A percentile compares a stretch with the other conserved stretches of the same genome.
Evolutionary conservation across 2,888 invertebrate genomes (phyloP).

Genomic region (Furcula furcula): DNA sequence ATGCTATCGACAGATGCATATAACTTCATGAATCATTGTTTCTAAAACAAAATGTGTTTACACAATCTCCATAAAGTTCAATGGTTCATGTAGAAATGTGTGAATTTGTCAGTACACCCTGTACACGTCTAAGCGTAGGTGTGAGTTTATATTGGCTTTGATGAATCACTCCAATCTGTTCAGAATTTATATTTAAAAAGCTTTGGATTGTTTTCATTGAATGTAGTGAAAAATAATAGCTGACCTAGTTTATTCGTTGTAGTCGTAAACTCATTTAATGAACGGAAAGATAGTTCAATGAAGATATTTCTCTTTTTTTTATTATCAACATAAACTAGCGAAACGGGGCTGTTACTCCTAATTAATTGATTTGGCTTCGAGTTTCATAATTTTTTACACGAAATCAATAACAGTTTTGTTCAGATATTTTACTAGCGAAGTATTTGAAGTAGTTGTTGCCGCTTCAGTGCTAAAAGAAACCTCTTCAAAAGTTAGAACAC

Average conservation of each 20-base stretch:
- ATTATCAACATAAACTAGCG: not conserved
- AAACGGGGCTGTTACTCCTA: too few relatives aligned
- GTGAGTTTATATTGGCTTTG: slow-evolving; percentile 33
- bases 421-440: too few relatives aligned
- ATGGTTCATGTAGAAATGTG: slow-evolving; percentile 36
- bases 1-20: slow-evolving; percentile 17
- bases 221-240: slow-evolving; percentile 6
- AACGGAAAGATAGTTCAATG: slow-evolving; percentile 13
- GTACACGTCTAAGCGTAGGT: slow-evolving; percentile 28
- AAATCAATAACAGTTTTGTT: too few relatives aligned
- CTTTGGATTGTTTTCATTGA: not conserved
- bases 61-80: slow-evolving; percentile 49
- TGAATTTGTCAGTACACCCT: slow-evolving; percentile 19
- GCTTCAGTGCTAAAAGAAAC: too few relatives aligned
- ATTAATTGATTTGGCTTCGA: too few relatives aligned
- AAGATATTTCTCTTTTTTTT: slow-evolving; percentile 16
- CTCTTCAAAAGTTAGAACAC: too few relatives aligned
- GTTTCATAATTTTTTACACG: too few relatives aligned
- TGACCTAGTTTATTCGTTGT: slow-evolving; percentile 20
- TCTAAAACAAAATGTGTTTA: slow-evolving; percentile 35
- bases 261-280: slow-evolving; percentile 24
- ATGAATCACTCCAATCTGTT: slow-evolving; percentile 40
- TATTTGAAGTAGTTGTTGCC: too few relatives aligned
- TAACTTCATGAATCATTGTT: slow-evolving; percentile 34
- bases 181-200: slow-evolving; percentile 36